phyloP scores from a whole-genome alignment of 2,888 invertebrate species.

The Deilephila porcellus region DNA sequence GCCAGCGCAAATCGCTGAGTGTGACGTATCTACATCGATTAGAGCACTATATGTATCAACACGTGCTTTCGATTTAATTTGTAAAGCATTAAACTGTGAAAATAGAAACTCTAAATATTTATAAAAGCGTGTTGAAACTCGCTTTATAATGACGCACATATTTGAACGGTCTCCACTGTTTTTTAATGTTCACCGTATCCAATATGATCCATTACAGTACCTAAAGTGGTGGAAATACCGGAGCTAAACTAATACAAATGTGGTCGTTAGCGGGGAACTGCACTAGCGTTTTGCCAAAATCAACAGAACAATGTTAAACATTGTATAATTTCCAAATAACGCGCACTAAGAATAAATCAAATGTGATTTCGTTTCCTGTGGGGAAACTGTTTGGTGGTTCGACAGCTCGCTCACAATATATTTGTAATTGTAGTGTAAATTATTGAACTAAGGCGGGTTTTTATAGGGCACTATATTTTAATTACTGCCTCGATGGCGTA shows the following conservation, averaged over 20 bases:
- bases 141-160: constrained; percentile 9
- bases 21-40: constrained; percentile 24
- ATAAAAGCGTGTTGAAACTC: constrained; percentile 22
- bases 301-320: constrained; percentile 14
- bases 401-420: not conserved
- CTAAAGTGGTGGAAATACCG: not conserved
- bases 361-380: not conserved
- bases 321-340: constrained; percentile 20
- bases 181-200: not conserved
- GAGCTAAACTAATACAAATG: constrained; percentile 7
- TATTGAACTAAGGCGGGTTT: too few species aligned
- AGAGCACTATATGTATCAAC: constrained; percentile 25
- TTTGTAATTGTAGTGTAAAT: not conserved
- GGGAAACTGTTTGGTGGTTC: not conserved
- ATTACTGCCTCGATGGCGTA: too few species aligned
- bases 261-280: constrained; percentile 10
- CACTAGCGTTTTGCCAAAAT: not conserved
- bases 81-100: constrained; percentile 24
- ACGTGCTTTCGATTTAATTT: constrained; percentile 26
- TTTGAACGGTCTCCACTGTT: not conserved
- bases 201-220: not conserved
- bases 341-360: constrained; percentile 14
- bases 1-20: constrained; percentile 11
- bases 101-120: constrained; percentile 27
- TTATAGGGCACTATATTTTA: too few species aligned